phyloP scores from a whole-genome alignment of 2,888 invertebrate genomes.

The Marasmarcha lunaedactyla region DNA sequence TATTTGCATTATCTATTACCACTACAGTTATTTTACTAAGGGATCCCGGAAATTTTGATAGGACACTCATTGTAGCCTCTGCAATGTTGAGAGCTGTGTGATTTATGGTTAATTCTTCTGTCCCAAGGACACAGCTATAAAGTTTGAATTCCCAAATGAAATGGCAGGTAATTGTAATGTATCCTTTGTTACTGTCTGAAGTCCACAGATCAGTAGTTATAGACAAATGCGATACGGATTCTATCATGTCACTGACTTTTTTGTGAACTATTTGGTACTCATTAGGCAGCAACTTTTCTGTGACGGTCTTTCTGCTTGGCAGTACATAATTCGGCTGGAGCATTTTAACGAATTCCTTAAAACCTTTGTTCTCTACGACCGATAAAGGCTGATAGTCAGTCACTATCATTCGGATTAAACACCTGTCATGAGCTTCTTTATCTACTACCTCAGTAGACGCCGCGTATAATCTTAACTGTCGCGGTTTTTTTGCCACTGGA shows the following conservation, averaged over 20 bases:
- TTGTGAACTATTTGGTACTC: neutral
- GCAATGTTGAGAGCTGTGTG: neutral
- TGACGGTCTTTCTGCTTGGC: neutral
- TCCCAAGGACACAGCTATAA: neutral
- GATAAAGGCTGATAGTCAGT: neutral
- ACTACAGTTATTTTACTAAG: neutral
- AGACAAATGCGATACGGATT: neutral
- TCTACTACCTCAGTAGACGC: neutral
- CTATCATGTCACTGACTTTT: neutral
- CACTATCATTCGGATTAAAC: neutral
- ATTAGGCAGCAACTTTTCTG: conserved; percentile 1
- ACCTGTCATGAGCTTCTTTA: neutral
- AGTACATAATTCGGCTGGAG: conserved; percentile 1
- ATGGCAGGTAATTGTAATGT: conserved; percentile 1
- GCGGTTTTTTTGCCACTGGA: conserved; percentile 1
- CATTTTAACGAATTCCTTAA: neutral
- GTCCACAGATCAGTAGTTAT: conserved; percentile 2
- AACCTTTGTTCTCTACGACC: neutral
- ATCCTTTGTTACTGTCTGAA: neutral
- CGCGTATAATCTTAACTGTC: conserved; percentile 1
- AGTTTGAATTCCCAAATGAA: neutral
- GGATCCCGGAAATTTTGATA: neutral
- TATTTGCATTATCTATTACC: no score
- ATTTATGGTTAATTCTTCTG: neutral
- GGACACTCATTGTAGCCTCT: neutral